These are phyloP conservation scores for Vidua chalybeata DNA, from an alignment of 2,113 vertebrate species.

Conservation along the genomic window DNA sequence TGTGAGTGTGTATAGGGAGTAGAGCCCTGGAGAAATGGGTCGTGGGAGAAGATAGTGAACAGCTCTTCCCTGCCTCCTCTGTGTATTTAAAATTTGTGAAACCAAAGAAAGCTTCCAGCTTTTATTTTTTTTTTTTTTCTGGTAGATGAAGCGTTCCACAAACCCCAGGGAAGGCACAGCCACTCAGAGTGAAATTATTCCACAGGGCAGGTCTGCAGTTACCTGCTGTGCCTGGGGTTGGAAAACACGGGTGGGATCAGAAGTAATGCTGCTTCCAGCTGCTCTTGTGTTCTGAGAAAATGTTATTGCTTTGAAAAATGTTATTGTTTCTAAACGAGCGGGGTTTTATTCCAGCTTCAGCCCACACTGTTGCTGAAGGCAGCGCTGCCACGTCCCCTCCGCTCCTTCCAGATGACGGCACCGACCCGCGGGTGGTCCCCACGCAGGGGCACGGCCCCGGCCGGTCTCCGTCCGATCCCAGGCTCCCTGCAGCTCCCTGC, in stretches of 20 bases:
- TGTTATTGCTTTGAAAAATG: not conserved
- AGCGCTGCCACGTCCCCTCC: rapidly evolving
- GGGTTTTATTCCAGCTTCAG: rapidly evolving
- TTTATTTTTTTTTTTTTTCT: not conserved
- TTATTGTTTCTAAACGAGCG: not conserved
- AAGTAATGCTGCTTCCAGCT: not conserved
- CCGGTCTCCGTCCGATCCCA: rapidly evolving
- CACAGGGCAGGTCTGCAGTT: not conserved
- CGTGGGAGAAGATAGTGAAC: not conserved
- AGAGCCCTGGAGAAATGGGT: not conserved
- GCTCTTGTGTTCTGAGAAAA: not conserved
- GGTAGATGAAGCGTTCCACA: not conserved
- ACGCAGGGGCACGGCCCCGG: rapidly evolving
- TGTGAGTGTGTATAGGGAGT: not conserved
- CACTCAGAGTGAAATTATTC: not conserved
- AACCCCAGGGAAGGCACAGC: not conserved
- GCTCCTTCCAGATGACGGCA: not conserved
- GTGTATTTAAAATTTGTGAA: not conserved
- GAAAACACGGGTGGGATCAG: not conserved
- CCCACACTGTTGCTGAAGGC: not conserved
- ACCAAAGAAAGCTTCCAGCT: not conserved
- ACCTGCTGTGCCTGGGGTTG: not conserved
- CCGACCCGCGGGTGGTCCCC: not conserved
- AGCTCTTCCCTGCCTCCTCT: not conserved
- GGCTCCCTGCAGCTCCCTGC: not conserved